Evolutionary conservation across 2,797 vertebrate species (phyloP).

Genomic region (Mormyrus proboscirostris): DNA sequence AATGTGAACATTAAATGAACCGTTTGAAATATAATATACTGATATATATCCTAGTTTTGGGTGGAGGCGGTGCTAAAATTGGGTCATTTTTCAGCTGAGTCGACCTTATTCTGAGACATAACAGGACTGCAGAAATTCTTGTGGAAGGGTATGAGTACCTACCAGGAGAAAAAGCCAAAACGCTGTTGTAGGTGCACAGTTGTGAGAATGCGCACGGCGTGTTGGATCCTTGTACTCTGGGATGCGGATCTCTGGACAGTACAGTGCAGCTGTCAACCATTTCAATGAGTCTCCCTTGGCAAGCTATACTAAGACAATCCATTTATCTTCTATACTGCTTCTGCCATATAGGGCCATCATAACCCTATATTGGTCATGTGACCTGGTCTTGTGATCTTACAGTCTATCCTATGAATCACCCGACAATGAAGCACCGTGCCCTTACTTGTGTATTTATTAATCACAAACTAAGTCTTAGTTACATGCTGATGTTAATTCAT

Average conservation of each 20-base stretch:
- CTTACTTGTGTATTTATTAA: not conserved
- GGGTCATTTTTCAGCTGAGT: not conserved
- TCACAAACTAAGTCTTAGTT: not conserved
- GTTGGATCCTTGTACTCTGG: not conserved
- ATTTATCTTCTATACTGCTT: not conserved
- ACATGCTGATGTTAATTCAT: not conserved
- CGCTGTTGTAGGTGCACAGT: not conserved
- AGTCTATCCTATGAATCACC: not conserved
- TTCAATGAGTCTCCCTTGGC: not conserved
- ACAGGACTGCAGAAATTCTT: not conserved
- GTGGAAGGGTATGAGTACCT: not conserved
- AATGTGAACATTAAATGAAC: not conserved
- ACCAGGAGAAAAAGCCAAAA: not conserved
- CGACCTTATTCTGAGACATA: not conserved
- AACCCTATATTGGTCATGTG: not conserved
- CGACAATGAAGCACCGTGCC: not conserved
- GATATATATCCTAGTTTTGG: not conserved
- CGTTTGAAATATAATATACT: not conserved
- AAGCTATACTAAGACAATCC: not conserved
- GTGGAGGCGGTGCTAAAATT: not conserved
- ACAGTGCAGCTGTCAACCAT: not conserved
- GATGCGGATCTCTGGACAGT: not conserved
- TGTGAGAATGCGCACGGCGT: not conserved
- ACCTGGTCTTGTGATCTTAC: not conserved
- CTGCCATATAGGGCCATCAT: not conserved